Evolutionary conservation across 2,888 invertebrate species (phyloP), one percentile per base, ranked within the genome.

Genomic region (Cabera pusaria): DNA sequence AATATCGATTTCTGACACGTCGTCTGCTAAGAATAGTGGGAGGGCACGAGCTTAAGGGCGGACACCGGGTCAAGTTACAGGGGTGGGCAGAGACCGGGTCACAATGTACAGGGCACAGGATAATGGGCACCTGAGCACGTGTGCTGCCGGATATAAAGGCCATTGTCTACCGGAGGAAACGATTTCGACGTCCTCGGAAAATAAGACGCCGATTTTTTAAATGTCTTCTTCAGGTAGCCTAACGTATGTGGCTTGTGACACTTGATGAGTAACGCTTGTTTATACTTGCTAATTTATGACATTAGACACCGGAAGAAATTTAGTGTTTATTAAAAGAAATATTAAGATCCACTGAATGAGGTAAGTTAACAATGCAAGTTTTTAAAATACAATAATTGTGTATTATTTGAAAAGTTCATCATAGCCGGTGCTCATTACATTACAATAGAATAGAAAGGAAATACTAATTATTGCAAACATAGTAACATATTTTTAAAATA

Each of bases 41-140:
- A 81, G 87, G 84, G 82, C 77, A 83, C 80, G 78, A 73, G 77
- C 72, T 73, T 55, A 63, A 73, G 73, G 85, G 86, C 80, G 79
- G 71, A 48, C 83, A 76, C 57, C 74, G 78, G 87, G 87, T 87
- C 88, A 86, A 82, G 79, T 88, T 87, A 75, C 87, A 77, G 65
- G 83, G 83, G 74, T 73, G 79, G 70, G 67, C 48, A 39, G 47
- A 36, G 40, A 58, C 29, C 52, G 64, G 72, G 69, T 68, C 74
- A 76, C 76, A 81, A 82, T 59, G 61, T 64, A 59, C 63, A 67
- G 72, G 58, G 58, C 59, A 55, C 56, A 65, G 67, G 69, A 87
- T 86, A 87, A 86, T 86, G 77, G 81, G 72, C 82, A 87, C 84
- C 87, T 86, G 86, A 88, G 87, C 87, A 88, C 87, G 87, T 88